A percentile compares a stretch with the other conserved stretches of the same genome.
These are phyloP conservation scores for Antigone vipio DNA, from an alignment of 2,113 vertebrate species.

Conservation along the genomic window DNA sequence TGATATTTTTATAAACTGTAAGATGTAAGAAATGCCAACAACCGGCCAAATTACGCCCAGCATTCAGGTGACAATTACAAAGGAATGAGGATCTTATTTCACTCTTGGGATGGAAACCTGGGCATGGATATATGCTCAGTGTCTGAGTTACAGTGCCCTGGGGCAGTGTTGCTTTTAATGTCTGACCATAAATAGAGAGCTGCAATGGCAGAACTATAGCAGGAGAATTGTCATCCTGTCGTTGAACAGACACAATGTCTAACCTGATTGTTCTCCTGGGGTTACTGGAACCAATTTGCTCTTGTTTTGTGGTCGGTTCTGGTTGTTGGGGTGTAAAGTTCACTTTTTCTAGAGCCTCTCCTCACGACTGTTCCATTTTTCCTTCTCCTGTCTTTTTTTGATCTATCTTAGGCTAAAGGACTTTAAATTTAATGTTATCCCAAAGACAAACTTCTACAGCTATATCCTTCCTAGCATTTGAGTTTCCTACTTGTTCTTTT, in stretches of 20 bases:
- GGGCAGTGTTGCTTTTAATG: neutral
- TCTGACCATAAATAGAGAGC: neutral
- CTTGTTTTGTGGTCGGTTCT: neutral
- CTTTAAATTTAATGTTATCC: neutral
- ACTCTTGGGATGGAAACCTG: neutral
- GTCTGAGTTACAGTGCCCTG: neutral
- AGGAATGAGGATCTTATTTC: neutral
- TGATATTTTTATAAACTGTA: neutral
- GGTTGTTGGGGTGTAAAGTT: neutral
- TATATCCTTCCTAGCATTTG: neutral
- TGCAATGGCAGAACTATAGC: neutral
- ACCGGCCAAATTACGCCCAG: neutral
- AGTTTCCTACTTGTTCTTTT: neutral
- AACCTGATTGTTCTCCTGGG: neutral
- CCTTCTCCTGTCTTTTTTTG: neutral
- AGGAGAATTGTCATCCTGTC: neutral
- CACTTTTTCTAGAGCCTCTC: neutral
- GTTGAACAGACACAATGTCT: neutral
- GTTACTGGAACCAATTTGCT: neutral
- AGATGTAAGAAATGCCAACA: neutral
- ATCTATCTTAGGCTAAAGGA: neutral
- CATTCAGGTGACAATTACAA: neutral
- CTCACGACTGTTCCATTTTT: neutral
- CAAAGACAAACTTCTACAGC: neutral
- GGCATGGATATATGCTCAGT: neutral